A percentile compares a stretch with the other conserved stretches of the same genome.
Evolutionary conservation across 2,113 vertebrate genomes (phyloP).

Genomic region (Anhinga anhinga): DNA sequence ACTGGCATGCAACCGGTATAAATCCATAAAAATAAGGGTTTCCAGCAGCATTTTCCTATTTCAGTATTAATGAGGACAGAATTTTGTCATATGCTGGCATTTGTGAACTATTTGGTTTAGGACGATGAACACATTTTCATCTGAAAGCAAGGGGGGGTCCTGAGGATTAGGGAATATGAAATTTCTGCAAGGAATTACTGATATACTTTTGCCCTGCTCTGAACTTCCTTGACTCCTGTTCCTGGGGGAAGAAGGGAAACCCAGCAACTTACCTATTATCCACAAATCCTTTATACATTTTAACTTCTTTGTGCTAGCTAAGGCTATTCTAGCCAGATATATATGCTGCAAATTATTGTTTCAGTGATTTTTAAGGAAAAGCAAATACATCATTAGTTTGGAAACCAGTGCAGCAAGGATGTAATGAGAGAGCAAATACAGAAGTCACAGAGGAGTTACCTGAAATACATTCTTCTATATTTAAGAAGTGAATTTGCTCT

Average conservation of each 20-base stretch:
- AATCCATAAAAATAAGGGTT: neutral
- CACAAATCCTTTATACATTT: neutral
- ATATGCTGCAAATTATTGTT: neutral
- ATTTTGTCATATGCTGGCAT: neutral
- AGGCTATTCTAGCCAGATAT: neutral
- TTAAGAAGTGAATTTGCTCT: neutral
- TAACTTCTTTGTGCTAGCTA: neutral
- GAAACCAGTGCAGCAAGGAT: neutral
- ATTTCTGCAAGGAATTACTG: neutral
- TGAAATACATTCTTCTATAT: neutral
- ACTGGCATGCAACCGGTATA: neutral
- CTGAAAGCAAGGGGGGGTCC: neutral
- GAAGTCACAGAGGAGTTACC: neutral
- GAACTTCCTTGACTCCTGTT: neutral
- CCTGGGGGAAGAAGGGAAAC: neutral
- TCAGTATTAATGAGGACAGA: neutral
- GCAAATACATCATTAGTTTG: neutral
- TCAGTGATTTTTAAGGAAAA: neutral
- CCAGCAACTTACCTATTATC: neutral
- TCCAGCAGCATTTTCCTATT: neutral
- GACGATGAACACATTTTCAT: neutral
- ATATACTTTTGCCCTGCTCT: neutral
- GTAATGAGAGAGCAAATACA: neutral
- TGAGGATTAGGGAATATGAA: neutral
- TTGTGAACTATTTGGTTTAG: neutral